These are phyloP conservation scores for Podabrus alpinus DNA, from an alignment of 2,888 invertebrate genomes.

Conservation along the genomic window DNA sequence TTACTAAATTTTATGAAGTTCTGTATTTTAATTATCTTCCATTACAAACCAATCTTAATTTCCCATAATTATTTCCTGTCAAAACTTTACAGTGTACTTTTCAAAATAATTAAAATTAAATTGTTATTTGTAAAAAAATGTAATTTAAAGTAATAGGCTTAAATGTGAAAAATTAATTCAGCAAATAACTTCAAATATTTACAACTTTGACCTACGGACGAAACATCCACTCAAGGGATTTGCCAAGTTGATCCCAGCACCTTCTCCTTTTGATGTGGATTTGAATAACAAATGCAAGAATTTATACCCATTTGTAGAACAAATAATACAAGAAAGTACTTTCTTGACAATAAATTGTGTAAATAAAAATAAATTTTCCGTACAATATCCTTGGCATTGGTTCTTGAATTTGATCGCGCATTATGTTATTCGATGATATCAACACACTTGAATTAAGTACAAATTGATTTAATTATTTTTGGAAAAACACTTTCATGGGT, in stretches of 20 bases:
- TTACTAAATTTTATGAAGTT: neutral
- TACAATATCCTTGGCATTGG: neutral
- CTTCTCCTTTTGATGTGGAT: neutral
- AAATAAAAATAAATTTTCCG: neutral
- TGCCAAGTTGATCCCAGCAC: neutral
- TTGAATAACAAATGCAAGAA: neutral
- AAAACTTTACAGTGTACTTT: neutral
- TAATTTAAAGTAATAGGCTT: neutral
- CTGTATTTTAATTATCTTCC: neutral
- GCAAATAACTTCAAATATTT: neutral
- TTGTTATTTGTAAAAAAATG: neutral
- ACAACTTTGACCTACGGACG: neutral
- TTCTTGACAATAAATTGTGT: too few species aligned
- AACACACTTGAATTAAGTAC: neutral
- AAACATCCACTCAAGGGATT: neutral
- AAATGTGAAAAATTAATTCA: neutral
- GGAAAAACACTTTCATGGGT: neutral
- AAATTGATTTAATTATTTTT: neutral
- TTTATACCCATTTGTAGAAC: neutral
- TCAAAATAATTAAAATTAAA: neutral
- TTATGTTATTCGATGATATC: neutral
- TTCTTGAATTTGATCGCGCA: neutral
- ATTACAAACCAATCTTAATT: neutral
- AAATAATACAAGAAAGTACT: neutral
- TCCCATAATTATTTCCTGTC: neutral